Percentiles rank a stretch among this genome's conserved stretches.
Conservation (phyloP, 1,140 invertebrate species). For the Brachionus asplanchnoidis region DNA sequence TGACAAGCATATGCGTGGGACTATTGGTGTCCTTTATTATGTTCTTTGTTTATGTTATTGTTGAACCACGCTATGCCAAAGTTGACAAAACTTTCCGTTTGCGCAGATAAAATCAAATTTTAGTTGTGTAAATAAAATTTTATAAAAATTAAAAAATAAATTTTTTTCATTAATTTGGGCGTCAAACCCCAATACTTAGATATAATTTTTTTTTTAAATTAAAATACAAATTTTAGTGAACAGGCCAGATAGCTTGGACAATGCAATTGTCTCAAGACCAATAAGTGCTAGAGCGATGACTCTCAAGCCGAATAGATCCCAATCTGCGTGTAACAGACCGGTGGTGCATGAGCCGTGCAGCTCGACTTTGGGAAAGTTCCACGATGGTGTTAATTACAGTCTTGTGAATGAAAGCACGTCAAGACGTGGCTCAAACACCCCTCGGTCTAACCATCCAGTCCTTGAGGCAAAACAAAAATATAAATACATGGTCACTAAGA, state of each 20-base stretch:
- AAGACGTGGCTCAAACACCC: not conserved
- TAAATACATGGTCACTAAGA: constrained; percentile 28
- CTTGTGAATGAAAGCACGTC: not conserved
- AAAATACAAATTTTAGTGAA: not conserved
- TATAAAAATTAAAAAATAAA: not conserved
- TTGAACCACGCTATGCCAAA: constrained; percentile 37
- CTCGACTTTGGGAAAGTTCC: constrained; percentile 26
- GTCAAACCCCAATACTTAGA: not conserved
- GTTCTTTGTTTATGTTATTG: not conserved
- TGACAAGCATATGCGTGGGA: not conserved
- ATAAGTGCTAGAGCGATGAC: not conserved
- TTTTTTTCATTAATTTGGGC: not conserved
- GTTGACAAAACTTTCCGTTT: not conserved
- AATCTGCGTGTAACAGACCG: not conserved
- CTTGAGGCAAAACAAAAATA: constrained; percentile 29
- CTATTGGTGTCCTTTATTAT: not conserved
- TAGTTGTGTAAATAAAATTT: constrained; percentile 14
- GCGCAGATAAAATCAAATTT: not conserved
- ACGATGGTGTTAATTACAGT: constrained; percentile 31
- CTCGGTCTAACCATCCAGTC: constrained; percentile 3
- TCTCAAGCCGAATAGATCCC: constrained; percentile 10
- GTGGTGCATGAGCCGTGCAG: constrained; percentile 30
- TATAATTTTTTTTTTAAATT: not conserved
- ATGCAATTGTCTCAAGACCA: constrained; percentile 3
- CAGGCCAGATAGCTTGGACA: not conserved